Percentiles rank a stretch among this genome's conserved stretches.
Conservation (phyloP, 1,140 invertebrate genomes). For the Argopecten irradians region DNA sequence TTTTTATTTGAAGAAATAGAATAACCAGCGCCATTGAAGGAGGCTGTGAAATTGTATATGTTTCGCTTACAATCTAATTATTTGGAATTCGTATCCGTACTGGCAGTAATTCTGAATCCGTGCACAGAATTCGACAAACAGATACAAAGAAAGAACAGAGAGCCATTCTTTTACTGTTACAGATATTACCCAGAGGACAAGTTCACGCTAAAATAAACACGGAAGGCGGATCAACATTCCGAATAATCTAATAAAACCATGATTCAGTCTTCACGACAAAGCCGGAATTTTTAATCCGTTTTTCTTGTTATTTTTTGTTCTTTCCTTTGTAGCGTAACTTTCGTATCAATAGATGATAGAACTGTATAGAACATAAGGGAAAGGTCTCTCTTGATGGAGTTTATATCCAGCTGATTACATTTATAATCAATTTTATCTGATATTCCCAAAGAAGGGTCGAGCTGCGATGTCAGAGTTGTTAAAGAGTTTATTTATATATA, state of each 20-base stretch:
- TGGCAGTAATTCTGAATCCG: background rate
- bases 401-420: no score
- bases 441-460: no score
- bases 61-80: background rate
- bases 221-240: background rate
- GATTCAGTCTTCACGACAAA: background rate
- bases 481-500: no score
- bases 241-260: background rate
- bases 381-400: no score
- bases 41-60: background rate
- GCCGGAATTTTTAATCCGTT: background rate
- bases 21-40: background rate
- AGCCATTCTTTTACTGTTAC: background rate
- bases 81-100: constrained; percentile 1
- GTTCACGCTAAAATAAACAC: background rate
- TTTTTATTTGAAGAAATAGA: background rate
- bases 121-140: constrained; percentile 16
- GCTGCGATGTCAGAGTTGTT: no score
- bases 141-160: background rate
- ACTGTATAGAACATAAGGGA: no score
- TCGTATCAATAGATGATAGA: no score
- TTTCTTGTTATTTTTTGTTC: background rate
- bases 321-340: background rate
- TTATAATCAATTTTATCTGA: no score
- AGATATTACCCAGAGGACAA: background rate